Evolutionary conservation across 1,140 invertebrate species (phyloP).

Genomic region (Ceratosolen fusciceps): DNA sequence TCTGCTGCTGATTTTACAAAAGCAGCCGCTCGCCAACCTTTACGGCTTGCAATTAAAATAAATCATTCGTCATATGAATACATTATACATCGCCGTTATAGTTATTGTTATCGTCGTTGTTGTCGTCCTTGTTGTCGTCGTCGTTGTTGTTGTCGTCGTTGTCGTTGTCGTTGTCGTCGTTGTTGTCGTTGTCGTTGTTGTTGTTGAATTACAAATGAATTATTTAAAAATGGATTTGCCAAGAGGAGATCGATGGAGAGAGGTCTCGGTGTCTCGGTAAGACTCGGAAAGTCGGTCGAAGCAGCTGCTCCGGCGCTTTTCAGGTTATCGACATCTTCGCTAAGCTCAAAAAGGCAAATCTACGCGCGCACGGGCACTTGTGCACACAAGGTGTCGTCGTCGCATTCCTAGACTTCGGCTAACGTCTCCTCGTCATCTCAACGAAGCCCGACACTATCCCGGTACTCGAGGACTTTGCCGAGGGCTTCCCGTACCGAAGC

Average conservation of each 20-base stretch:
- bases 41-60: constrained; percentile 1
- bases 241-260: too few relatives aligned
- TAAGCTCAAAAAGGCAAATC: neutral
- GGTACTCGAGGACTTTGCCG: neutral
- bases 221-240: too few relatives aligned
- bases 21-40: neutral
- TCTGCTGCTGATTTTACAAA: neutral
- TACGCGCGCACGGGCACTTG: too few relatives aligned
- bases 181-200: too few relatives aligned
- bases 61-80: constrained; percentile 16
- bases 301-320: neutral
- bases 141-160: too few relatives aligned
- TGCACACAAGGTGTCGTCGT: neutral
- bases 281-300: neutral
- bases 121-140: too few relatives aligned
- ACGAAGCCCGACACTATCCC: too few relatives aligned
- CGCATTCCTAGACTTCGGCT: neutral
- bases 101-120: too few relatives aligned
- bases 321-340: neutral
- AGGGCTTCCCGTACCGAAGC: neutral
- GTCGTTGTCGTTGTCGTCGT: too few relatives aligned
- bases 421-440: too few relatives aligned
- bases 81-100: too few relatives aligned
- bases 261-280: neutral
- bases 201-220: too few relatives aligned